These are phyloP conservation scores for Dermatemys mawii DNA, from an alignment of 2,113 vertebrate species.

Conservation along the genomic window DNA sequence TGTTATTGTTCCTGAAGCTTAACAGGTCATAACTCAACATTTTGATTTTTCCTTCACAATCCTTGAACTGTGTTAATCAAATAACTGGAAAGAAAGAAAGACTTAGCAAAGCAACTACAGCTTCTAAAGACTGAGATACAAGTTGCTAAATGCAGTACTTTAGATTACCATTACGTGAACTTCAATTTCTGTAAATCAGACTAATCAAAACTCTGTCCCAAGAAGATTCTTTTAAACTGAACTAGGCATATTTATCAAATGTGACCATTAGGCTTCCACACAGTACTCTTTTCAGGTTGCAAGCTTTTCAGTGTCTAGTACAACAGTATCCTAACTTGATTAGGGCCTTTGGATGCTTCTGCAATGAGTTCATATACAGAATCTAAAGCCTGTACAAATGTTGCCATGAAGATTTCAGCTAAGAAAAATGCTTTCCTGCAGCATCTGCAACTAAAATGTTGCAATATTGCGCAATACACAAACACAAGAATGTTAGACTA, in stretches of 20 bases:
- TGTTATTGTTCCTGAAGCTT: not conserved
- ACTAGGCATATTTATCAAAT: not conserved
- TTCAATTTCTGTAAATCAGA: not conserved
- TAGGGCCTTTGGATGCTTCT: not conserved
- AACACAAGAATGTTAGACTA: no score
- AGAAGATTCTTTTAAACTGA: not conserved
- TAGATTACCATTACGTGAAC: not conserved
- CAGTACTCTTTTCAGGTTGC: not conserved
- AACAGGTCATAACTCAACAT: not conserved
- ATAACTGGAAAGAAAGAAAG: not conserved
- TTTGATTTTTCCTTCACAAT: not conserved
- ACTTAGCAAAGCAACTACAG: not conserved
- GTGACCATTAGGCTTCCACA: not conserved
- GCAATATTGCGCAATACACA: no score
- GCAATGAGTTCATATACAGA: not conserved
- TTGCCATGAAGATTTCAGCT: not conserved
- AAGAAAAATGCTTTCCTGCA: no score
- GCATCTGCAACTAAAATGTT: no score
- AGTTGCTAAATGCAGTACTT: not conserved
- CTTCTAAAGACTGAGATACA: not conserved
- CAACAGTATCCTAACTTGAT: not conserved
- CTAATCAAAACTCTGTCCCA: no score
- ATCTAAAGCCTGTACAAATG: not conserved
- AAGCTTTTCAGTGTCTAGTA: not conserved
- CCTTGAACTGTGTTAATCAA: not conserved